phyloP scores from a whole-genome alignment of 2,888 invertebrate species.

The Apotomis capreana region DNA sequence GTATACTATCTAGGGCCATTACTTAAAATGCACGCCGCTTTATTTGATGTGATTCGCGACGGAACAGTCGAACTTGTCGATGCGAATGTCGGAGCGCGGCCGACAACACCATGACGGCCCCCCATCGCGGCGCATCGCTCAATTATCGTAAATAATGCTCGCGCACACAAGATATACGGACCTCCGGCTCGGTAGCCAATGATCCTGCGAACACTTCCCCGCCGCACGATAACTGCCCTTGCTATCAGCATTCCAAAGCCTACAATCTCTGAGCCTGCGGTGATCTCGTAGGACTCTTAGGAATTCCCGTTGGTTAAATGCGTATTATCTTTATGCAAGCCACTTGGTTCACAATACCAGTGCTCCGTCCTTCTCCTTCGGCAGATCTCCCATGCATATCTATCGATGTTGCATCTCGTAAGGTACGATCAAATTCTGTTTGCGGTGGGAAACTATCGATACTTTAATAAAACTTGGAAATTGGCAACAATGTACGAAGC shows the following conservation, averaged over 20 bases:
- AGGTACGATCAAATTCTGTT: constrained; percentile 62
- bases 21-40: constrained; percentile 83
- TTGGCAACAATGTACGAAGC: constrained; percentile 21
- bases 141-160: constrained; percentile 84
- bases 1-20: constrained; percentile 82
- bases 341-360: constrained; percentile 81
- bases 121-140: constrained; percentile 83
- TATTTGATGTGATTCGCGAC: constrained; percentile 83
- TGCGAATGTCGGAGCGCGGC: constrained; percentile 80
- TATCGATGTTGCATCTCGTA: constrained; percentile 74
- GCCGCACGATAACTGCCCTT: constrained; percentile 59
- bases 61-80: constrained; percentile 82
- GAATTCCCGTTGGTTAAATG: constrained; percentile 72
- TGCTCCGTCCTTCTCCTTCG: constrained; percentile 72
- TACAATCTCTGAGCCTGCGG: constrained; percentile 50
- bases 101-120: constrained; percentile 83
- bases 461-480: constrained; percentile 25
- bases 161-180: constrained; percentile 82
- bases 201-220: constrained; percentile 62
- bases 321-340: constrained; percentile 83
- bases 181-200: constrained; percentile 75
- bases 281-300: constrained; percentile 63
- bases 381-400: constrained; percentile 76
- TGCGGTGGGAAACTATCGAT: constrained; percentile 52
- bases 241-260: constrained; percentile 55